Conservation (phyloP, 2,888 invertebrate genomes). For the Nephrocerus scutellatus region DNA sequence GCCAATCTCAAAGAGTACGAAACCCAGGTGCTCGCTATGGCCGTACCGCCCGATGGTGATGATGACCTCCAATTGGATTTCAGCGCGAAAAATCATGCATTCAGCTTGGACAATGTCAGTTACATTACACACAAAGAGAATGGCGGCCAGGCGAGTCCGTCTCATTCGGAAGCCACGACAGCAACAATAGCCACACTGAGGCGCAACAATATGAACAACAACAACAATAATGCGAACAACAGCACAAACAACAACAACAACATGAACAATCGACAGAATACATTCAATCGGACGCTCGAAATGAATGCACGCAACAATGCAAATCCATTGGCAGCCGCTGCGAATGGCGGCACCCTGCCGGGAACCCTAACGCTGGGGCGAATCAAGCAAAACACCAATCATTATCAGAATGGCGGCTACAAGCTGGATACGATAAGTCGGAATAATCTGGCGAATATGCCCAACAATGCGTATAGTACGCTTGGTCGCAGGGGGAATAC, state of each 20-base stretch:
- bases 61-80: slow-evolving; percentile 80
- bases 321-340: slow-evolving; percentile 41
- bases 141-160: slow-evolving; percentile 65
- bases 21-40: slow-evolving; percentile 89
- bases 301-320: slow-evolving; percentile 46
- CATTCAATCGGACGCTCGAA: slow-evolving; percentile 45
- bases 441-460: slow-evolving; percentile 41
- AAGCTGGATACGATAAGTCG: slow-evolving; percentile 42
- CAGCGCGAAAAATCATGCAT: slow-evolving; percentile 80
- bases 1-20: slow-evolving; percentile 84
- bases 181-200: slow-evolving; percentile 62
- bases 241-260: slow-evolving; percentile 71
- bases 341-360: slow-evolving; percentile 35
- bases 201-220: slow-evolving; percentile 44
- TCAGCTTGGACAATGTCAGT: slow-evolving; percentile 80
- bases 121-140: slow-evolving; percentile 79
- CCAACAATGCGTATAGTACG: slow-evolving; percentile 45
- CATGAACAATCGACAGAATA: slow-evolving; percentile 48
- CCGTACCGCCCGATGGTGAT: slow-evolving; percentile 76
- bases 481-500: slow-evolving; percentile 44
- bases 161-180: slow-evolving; percentile 75
- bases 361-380: slow-evolving; percentile 46
- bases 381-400: slow-evolving; percentile 45
- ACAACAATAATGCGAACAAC: slow-evolving; percentile 29
- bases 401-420: slow-evolving; percentile 46